phyloP scores from a whole-genome alignment of 2,888 invertebrate species.

The Thecophora atra region DNA sequence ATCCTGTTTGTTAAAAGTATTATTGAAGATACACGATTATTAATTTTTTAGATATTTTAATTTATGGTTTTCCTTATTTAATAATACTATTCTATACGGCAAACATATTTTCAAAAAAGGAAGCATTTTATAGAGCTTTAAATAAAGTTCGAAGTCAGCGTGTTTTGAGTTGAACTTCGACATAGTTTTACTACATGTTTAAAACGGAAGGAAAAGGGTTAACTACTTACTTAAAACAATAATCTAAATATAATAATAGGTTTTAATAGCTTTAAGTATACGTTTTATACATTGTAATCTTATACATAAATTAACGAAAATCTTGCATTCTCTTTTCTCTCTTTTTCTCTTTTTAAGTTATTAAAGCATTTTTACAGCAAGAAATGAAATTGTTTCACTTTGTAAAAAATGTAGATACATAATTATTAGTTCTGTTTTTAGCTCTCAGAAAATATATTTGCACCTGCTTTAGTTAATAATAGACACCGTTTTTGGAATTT shows the following conservation, averaged over 20 bases:
- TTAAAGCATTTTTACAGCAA: constrained; percentile 27
- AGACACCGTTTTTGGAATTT: constrained; percentile 41
- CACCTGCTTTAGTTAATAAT: constrained; percentile 36
- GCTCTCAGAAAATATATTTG: background rate
- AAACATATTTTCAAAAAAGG: background rate
- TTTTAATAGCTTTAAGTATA: background rate
- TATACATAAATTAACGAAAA: constrained; percentile 18
- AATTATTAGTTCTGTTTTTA: background rate
- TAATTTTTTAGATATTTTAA: background rate
- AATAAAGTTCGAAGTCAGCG: background rate
- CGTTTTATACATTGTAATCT: constrained; percentile 4
- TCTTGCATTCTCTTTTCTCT: too few species aligned
- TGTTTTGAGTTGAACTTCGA: constrained; percentile 7
- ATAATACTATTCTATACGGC: background rate
- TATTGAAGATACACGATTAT: background rate
- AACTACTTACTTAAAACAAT: background rate
- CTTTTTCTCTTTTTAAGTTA: constrained; percentile 1
- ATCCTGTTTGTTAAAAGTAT: too few species aligned
- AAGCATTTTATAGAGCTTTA: background rate
- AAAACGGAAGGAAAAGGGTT: background rate
- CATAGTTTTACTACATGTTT: constrained; percentile 19
- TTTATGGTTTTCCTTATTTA: background rate
- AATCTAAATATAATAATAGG: background rate
- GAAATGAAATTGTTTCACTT: constrained; percentile 15
- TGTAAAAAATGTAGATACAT: constrained; percentile 4